Conservation (phyloP, 2,113 vertebrate genomes). For the Hypanus sabinus region DNA sequence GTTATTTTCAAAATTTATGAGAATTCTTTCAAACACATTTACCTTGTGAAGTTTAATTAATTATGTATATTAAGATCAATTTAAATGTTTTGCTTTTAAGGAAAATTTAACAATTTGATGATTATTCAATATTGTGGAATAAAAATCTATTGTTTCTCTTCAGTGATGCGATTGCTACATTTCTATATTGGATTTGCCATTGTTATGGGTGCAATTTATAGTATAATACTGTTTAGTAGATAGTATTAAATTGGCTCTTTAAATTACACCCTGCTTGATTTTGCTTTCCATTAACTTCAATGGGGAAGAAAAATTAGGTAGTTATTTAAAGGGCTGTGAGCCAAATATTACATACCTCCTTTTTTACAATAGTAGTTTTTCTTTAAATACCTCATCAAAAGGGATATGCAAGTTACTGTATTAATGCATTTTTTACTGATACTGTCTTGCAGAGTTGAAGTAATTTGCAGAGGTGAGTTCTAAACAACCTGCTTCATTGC, state of each 20-base stretch:
- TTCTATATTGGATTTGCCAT: not conserved
- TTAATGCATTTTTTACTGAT: no score
- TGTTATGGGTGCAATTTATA: not conserved
- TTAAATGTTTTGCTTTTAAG: not conserved
- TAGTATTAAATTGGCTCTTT: not conserved
- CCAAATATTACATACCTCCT: not conserved
- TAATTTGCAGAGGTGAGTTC: not conserved
- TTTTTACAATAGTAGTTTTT: no score
- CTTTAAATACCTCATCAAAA: no score
- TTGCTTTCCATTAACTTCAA: not conserved
- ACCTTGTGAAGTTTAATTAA: not conserved
- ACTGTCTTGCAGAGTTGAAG: not conserved
- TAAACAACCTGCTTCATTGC: not conserved
- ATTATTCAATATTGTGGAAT: not conserved
- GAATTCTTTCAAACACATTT: not conserved
- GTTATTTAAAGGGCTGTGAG: not conserved
- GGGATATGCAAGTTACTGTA: no score
- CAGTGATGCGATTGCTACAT: not conserved
- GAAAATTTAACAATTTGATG: not conserved
- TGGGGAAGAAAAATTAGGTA: not conserved
- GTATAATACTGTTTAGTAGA: not conserved
- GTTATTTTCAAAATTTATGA: not conserved
- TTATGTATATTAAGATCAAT: not conserved
- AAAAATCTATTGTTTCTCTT: not conserved
- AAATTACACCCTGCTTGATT: not conserved